Evolutionary conservation across 2,113 vertebrate species (phyloP).

Genomic region (Pollachius pollachius): DNA sequence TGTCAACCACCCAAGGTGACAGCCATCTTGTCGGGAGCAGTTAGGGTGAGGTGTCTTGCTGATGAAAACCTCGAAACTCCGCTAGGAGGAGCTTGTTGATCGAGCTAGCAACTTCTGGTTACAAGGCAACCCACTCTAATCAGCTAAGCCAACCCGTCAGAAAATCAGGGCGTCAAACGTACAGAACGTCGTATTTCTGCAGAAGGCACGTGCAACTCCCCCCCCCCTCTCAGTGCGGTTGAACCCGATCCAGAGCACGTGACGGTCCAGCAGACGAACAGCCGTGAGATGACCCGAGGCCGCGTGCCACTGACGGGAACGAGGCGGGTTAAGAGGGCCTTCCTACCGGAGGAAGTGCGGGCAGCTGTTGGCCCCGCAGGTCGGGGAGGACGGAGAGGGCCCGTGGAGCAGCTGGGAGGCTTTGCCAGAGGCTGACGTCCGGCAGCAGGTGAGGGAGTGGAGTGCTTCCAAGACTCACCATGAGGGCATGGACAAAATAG

Average conservation of each 20-base stretch:
- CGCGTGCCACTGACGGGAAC: slow-evolving; percentile 13
- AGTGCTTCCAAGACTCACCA: slow-evolving; percentile 10
- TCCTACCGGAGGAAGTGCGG: slow-evolving; percentile 2
- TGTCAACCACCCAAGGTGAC: too few relatives aligned
- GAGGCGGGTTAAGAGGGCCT: slow-evolving; percentile 17
- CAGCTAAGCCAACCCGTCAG: too few relatives aligned
- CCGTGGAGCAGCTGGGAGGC: slow-evolving; percentile 36
- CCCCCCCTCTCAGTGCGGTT: neutral
- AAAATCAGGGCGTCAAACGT: too few relatives aligned
- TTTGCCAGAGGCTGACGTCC: slow-evolving; percentile 65
- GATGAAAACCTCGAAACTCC: too few relatives aligned
- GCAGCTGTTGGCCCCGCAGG: slow-evolving; percentile 60
- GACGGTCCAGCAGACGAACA: neutral
- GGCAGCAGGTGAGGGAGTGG: slow-evolving; percentile 76
- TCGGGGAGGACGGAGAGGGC: slow-evolving; percentile 28
- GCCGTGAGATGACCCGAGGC: neutral
- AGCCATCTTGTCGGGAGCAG: too few relatives aligned
- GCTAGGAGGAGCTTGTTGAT: too few relatives aligned
- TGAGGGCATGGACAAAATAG: slow-evolving; percentile 17
- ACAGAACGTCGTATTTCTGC: too few relatives aligned
- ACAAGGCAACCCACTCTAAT: too few relatives aligned
- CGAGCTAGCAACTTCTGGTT: too few relatives aligned
- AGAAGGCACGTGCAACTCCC: too few relatives aligned
- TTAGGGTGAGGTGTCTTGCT: too few relatives aligned
- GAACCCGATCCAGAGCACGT: neutral